Evolutionary conservation across 2,797 vertebrate genomes (phyloP).

Genomic region (Pseudopleuronectes americanus): DNA sequence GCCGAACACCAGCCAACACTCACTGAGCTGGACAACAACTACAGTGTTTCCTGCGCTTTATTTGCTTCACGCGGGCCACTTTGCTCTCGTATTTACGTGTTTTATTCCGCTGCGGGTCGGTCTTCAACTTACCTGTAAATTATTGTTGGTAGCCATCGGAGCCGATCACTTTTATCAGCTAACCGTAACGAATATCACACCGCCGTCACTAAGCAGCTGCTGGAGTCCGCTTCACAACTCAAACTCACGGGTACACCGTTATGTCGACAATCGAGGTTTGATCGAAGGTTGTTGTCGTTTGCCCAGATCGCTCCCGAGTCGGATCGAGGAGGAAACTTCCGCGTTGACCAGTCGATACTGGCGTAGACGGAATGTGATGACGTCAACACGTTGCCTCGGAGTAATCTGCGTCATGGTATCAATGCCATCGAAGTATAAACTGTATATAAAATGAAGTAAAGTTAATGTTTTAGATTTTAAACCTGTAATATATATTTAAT

Average conservation of each 20-base stretch:
- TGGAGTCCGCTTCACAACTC: not conserved
- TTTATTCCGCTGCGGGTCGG: constrained; percentile 34
- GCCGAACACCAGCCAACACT: fast-evolving
- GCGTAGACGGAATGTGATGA: constrained; percentile 65
- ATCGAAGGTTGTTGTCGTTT: constrained; percentile 68
- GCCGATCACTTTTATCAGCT: constrained; percentile 60
- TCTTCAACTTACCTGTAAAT: constrained; percentile 86
- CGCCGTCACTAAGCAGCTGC: constrained; percentile 16
- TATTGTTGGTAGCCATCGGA: constrained; percentile 86
- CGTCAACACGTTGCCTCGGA: constrained; percentile 67
- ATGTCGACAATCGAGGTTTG: constrained; percentile 19
- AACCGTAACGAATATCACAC: constrained; percentile 37
- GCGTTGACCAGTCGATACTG: constrained; percentile 82
- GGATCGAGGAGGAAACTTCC: constrained; percentile 79
- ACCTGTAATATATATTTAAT: no score
- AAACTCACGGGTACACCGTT: not conserved
- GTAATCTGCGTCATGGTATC: not conserved
- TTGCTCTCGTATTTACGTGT: constrained; percentile 15
- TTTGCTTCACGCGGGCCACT: constrained; percentile 18
- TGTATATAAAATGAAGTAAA: no score
- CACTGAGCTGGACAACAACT: fast-evolving
- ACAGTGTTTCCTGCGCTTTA: fast-evolving
- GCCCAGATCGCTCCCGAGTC: constrained; percentile 57
- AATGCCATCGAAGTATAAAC: no score
- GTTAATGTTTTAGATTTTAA: no score